Base-by-base conservation (phyloP, 2,888 invertebrate genomes). In the Thecocarcelia acutangulata region DNA sequence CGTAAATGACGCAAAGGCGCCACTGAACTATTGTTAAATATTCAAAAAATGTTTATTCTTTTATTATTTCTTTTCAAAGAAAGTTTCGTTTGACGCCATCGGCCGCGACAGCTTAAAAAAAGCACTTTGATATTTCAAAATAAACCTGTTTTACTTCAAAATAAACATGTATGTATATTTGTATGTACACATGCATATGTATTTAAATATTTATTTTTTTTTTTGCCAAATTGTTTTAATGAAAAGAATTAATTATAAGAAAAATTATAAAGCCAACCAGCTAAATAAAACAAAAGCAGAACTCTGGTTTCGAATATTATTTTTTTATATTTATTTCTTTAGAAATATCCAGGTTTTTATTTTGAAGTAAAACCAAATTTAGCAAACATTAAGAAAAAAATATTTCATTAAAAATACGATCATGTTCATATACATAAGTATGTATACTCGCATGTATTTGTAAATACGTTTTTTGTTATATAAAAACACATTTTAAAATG, bases 181-280 rank as follows among this genome's bases (percentile, higher is more conserved):
- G n/a, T n/a, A n/a, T n/a, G n/a, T n/a, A n/a, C n/a, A n/a, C n/a
- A n/a, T n/a, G n/a, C n/a, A n/a, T n/a, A n/a, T n/a, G n/a, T n/a
- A n/a, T n/a, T n/a, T n/a, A n/a, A n/a, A 28, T 28, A 28, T 4
- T 3, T 28, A 28, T 28, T 4, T 28, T 28, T 28, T 28, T 12
- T 56, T 58, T 13, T 69, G 33, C n/a, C 11, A 59, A 48, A 58
- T 56, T 33, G 13, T 54, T 46, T 13, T 19, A 68, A 19, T 15
- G 15, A 37, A 52, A 6, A 73, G 28, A 54, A 63, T 63, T 50
- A 73, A 63, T 61, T 40, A 37, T 73, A 46, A 19, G 5, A 42
- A 33, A 33, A 33, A 5, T 6, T 33, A 33, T 8, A 33, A 8
- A 33, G 33, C 9, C 33, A 33, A 1, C 4, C 33, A 33, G 33